A percentile compares a stretch with the other conserved stretches of the same genome.
phyloP scores from a whole-genome alignment of 2,888 invertebrate genomes.

The Eulithis prunata region DNA sequence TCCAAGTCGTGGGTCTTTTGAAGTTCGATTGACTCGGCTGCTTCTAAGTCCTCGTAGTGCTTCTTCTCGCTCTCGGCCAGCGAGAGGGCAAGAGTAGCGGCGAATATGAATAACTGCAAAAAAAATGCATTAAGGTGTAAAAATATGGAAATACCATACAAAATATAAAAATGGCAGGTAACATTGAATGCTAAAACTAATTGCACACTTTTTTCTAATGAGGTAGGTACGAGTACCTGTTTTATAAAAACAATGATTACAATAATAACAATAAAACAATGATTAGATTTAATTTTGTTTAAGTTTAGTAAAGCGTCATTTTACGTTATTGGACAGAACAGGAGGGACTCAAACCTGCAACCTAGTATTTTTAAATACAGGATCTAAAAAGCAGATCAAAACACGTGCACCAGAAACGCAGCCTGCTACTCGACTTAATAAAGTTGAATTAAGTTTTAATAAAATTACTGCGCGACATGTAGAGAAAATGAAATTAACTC shows the following conservation, averaged over 20 bases:
- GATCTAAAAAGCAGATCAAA: not conserved
- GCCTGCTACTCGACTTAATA: not conserved
- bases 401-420: slow-evolving; percentile 1
- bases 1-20: slow-evolving; percentile 54
- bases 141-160: too few relatives aligned
- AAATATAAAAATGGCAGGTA: not conserved
- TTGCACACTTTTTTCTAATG: too few relatives aligned
- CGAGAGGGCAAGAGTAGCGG: slow-evolving; percentile 65
- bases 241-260: too few relatives aligned
- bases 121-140: not conserved
- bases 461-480: slow-evolving; percentile 3
- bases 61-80: slow-evolving; percentile 57
- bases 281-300: too few relatives aligned
- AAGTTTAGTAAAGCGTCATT: too few relatives aligned
- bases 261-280: too few relatives aligned
- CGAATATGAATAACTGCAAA: slow-evolving; percentile 62
- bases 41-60: slow-evolving; percentile 59
- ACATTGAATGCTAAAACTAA: too few relatives aligned
- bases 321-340: not conserved
- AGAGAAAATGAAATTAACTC: slow-evolving; percentile 4
- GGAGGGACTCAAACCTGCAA: not conserved
- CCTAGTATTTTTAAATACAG: not conserved
- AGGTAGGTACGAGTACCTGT: too few relatives aligned
- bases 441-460: slow-evolving; percentile 2
- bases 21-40: slow-evolving; percentile 59